Evolutionary conservation across 2,888 invertebrate genomes (phyloP).

Genomic region (Macaria notata): DNA sequence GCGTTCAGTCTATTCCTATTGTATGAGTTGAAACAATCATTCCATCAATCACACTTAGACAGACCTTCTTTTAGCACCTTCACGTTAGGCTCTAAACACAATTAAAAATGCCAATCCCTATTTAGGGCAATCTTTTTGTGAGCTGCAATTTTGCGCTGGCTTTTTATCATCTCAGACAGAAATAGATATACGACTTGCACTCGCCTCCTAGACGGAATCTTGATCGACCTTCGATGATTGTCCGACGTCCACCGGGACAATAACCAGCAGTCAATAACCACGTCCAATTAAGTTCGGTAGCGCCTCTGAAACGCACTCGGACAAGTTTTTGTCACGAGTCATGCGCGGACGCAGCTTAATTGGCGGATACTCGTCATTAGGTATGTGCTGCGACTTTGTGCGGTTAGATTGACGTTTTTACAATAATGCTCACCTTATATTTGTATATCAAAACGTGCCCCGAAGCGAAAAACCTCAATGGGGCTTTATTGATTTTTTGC

Average conservation of each 20-base stretch:
- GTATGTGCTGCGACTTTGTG: conserved; percentile 45
- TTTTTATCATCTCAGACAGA: conserved; percentile 48
- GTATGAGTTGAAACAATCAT: conserved; percentile 36
- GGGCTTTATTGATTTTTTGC: neutral
- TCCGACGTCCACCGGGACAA: conserved; percentile 54
- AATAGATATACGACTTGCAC: conserved; percentile 46
- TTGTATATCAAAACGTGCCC: conserved; percentile 15
- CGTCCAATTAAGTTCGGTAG: conserved; percentile 78
- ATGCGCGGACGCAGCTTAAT: conserved; percentile 59
- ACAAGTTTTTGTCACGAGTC: conserved; percentile 71
- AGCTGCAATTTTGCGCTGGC: conserved; percentile 33
- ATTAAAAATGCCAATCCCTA: conserved; percentile 61
- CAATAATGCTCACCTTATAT: conserved; percentile 12
- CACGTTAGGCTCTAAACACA: conserved; percentile 43
- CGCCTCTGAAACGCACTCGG: conserved; percentile 64
- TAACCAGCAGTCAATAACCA: conserved; percentile 65
- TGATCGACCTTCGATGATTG: conserved; percentile 61
- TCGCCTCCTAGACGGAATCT: conserved; percentile 36
- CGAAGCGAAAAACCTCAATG: conserved; percentile 8
- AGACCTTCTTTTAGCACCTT: conserved; percentile 30
- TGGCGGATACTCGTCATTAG: conserved; percentile 76
- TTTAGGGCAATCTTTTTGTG: conserved; percentile 51
- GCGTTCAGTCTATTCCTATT: conserved; percentile 31
- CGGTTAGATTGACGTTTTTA: conserved; percentile 34
- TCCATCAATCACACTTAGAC: conserved; percentile 45